Evolutionary conservation across 2,888 invertebrate genomes (phyloP).

Genomic region (Phyllotreta cruciferae): DNA sequence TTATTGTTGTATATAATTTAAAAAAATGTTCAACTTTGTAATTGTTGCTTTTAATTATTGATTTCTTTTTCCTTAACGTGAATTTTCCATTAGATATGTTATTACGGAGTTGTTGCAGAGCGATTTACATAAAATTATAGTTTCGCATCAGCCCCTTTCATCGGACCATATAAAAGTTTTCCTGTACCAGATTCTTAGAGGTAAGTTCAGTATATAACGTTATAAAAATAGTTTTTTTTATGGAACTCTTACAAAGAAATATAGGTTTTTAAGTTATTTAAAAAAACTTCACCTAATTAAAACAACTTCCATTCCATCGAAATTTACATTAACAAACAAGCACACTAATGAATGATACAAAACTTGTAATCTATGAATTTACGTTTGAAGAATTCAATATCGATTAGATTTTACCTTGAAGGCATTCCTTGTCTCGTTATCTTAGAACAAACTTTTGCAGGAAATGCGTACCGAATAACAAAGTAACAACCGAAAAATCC

Average conservation of each 20-base stretch:
- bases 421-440: not conserved
- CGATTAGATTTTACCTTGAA: not conserved
- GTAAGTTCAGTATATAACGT: constrained; percentile 63
- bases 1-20: no score
- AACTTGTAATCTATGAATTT: not conserved
- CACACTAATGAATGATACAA: not conserved
- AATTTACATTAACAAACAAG: not conserved
- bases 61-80: constrained; percentile 41
- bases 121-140: constrained; percentile 99
- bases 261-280: no score
- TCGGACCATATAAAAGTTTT: constrained; percentile 99
- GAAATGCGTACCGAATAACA: no score
- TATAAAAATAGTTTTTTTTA: not conserved
- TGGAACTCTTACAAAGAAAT: not conserved
- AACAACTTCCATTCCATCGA: not conserved
- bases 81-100: constrained; percentile 80
- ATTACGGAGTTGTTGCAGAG: constrained; percentile 99
- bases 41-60: constrained; percentile 5
- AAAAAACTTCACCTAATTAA: not conserved
- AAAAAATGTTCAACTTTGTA: no score
- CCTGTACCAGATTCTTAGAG: constrained; percentile 99
- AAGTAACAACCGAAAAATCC: no score
- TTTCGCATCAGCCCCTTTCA: constrained; percentile 98
- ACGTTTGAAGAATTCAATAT: constrained; percentile 4
- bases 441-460: no score